phyloP scores from a whole-genome alignment of 2,888 invertebrate species.

The Crematogaster levior region DNA sequence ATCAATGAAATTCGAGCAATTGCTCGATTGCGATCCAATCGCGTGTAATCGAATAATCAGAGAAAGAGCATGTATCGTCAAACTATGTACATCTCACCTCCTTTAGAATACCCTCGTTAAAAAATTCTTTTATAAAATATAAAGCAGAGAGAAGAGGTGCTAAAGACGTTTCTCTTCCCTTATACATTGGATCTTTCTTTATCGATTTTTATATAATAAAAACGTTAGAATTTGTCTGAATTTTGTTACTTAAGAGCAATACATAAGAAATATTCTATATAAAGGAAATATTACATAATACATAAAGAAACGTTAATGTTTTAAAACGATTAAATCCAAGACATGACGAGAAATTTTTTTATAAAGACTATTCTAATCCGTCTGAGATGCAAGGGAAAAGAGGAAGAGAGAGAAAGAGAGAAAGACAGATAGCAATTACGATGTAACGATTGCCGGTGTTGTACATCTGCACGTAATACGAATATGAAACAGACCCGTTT shows the following conservation, averaged over 20 bases:
- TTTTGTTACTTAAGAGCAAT: background rate
- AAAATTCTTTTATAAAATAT: background rate
- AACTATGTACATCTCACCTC: background rate
- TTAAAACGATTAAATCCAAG: background rate
- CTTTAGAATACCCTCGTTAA: background rate
- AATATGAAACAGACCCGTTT: slow-evolving; percentile 60
- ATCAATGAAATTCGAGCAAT: background rate
- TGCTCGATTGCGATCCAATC: background rate
- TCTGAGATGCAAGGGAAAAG: background rate
- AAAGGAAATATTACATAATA: background rate
- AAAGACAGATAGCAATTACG: slow-evolving; percentile 60
- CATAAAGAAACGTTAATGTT: background rate
- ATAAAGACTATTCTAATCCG: slow-evolving; percentile 32
- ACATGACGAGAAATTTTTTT: slow-evolving; percentile 8
- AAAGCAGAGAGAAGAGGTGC: background rate
- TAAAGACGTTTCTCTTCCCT: background rate
- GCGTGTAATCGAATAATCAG: background rate
- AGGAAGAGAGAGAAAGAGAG: no score
- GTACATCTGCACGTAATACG: slow-evolving; percentile 53
- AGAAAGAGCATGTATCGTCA: background rate
- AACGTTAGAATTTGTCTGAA: background rate
- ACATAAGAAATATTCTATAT: background rate
- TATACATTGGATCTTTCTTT: background rate
- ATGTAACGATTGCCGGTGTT: slow-evolving; percentile 58
- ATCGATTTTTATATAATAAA: background rate